phyloP scores from a whole-genome alignment of 2,797 vertebrate species.

The Coreius guichenoti region DNA sequence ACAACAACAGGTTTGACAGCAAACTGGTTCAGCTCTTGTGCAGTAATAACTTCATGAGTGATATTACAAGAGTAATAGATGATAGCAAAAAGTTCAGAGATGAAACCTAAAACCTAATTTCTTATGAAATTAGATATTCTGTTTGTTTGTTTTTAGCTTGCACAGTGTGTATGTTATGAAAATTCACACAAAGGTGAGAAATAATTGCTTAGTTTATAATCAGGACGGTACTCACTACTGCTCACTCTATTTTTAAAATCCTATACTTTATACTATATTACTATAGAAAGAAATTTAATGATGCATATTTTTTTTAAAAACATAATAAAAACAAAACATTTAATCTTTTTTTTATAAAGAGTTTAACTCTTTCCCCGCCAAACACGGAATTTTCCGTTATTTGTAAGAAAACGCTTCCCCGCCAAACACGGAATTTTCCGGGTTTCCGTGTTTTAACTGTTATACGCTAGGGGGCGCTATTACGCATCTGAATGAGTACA shows the following conservation, averaged over 20 bases:
- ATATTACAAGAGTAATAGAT: constrained; percentile 49
- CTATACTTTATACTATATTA: neutral
- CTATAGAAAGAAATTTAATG: neutral
- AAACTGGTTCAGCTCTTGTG: constrained; percentile 22
- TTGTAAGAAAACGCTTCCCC: too few species aligned
- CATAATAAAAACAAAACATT: neutral
- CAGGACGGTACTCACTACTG: neutral
- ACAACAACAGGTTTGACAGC: constrained; percentile 47
- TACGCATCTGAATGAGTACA: too few species aligned
- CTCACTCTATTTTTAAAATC: neutral
- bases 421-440: too few species aligned
- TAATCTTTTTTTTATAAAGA: neutral
- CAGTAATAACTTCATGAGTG: constrained; percentile 51
- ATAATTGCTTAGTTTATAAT: neutral
- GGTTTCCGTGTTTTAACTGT: too few species aligned
- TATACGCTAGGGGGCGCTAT: too few species aligned
- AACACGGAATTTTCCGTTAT: too few species aligned
- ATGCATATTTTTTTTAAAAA: neutral
- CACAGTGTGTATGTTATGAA: neutral
- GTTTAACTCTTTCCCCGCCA: too few species aligned
- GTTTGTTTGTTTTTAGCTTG: neutral
- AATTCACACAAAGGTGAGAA: neutral
- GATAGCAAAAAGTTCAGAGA: constrained; percentile 40
- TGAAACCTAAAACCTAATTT: constrained; percentile 7
- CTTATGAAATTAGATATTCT: neutral